Conservation (phyloP, 2,888 invertebrate species). For the Opisthograptis luteolata region DNA sequence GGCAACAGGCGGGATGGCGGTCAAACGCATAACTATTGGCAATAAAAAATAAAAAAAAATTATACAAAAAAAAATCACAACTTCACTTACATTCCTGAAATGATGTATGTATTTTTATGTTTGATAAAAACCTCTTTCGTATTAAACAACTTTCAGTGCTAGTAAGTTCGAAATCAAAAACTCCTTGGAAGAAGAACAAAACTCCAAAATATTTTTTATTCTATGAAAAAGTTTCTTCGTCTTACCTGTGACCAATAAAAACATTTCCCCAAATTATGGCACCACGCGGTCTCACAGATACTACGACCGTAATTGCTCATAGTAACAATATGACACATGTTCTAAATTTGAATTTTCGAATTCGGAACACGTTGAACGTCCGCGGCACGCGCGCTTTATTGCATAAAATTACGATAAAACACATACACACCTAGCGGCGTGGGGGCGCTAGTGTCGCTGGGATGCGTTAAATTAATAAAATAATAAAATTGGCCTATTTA, state of each 20-base stretch:
- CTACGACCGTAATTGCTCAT: constrained; percentile 21
- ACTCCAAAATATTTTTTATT: too few relatives aligned
- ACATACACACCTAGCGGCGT: constrained; percentile 35
- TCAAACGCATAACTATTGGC: too few relatives aligned
- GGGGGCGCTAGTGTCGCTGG: constrained; percentile 18
- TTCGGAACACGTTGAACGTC: constrained; percentile 69
- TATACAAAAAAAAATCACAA: too few relatives aligned
- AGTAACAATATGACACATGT: constrained; percentile 37
- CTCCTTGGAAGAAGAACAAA: too few relatives aligned
- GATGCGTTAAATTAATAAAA: constrained; percentile 10
- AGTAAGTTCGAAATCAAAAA: too few relatives aligned
- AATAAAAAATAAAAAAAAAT: too few relatives aligned
- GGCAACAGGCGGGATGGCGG: too few relatives aligned
- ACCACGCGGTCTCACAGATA: background rate
- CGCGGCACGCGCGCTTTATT: constrained; percentile 58
- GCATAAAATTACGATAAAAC: constrained; percentile 78
- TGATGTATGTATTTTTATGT: too few relatives aligned
- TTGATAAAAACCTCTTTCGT: too few relatives aligned
- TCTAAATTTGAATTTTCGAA: constrained; percentile 67
- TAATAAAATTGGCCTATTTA: constrained; percentile 15
- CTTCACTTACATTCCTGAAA: too few relatives aligned
- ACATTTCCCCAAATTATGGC: background rate
- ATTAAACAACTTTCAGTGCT: too few relatives aligned
- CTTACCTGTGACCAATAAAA: background rate
- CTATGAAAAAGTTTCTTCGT: too few relatives aligned